Base-by-base conservation (phyloP, 2,113 vertebrate genomes). In the Hystrix brachyura region DNA sequence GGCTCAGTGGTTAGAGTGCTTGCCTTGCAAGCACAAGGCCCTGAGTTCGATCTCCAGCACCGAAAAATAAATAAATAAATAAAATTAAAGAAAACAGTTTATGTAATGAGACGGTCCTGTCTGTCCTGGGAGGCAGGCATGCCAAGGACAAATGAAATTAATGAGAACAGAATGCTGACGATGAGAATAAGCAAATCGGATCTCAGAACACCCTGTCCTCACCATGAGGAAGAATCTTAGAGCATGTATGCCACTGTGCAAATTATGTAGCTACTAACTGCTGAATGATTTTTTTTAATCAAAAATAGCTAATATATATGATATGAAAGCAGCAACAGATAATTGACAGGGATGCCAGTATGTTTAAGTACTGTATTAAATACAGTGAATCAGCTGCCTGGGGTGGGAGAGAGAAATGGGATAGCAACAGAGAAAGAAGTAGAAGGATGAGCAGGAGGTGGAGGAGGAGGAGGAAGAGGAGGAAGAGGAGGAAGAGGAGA, bases 71-170 rank as follows among this genome's bases (percentile, higher is more conserved):
- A 38, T 38, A 38, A 38, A 38, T 38, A 38, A 38, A 38, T 88
- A 79, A 93, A 79, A 94, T 65, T 87, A 87, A 95, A 81, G 23
- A 91, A 96, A 86, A 81, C 78, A 88, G 60, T 94, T 95, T 94
- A 80, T 85, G 17, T 85, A 91, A 86, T 60, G 71, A 94, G 93
- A 67, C 67, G 94, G 3, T 79, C 53, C 34, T 91, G 59, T 85
- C 93, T 96, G 15, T 95, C n/a, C 27, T 91, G 18, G 91, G 65
- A 94, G 34, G 21, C 46, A 17, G 32, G 0, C 27, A 38, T 57
- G 32, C 74, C 74, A 78, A 94, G 51, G 46, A 72, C 34, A 97
- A 85, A 51, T 86, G 55, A 94, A 29, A 89, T 91, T 95, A 93
- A 76, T 51, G 23, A 85, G 64, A 96, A 88, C 72, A 89, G 83